A percentile compares a stretch with the other conserved stretches of the same genome.
Conservation (phyloP, 2,113 vertebrate genomes). For the Passer domesticus region DNA sequence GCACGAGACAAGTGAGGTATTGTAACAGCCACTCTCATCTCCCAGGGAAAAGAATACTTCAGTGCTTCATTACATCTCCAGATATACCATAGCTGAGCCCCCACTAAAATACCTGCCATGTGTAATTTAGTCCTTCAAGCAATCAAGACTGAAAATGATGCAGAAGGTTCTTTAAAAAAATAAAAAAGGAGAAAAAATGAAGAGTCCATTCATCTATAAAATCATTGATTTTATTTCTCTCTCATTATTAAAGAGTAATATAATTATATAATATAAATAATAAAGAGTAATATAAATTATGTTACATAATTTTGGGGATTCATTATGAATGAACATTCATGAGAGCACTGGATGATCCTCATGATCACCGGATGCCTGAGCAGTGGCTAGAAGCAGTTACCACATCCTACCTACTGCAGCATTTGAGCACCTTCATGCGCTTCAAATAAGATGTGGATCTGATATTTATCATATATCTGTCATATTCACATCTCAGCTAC, state of each 20-base stretch:
- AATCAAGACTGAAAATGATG: background rate
- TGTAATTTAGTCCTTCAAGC: background rate
- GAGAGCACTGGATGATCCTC: background rate
- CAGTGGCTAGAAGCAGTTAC: background rate
- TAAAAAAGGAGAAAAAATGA: background rate
- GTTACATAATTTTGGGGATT: background rate
- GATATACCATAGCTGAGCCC: background rate
- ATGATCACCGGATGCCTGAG: background rate
- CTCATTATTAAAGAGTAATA: background rate
- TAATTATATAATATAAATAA: background rate
- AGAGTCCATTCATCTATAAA: background rate
- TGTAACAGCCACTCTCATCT: background rate
- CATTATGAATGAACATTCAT: background rate
- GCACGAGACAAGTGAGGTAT: background rate
- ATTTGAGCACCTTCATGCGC: background rate
- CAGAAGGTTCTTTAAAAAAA: background rate
- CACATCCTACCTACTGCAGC: background rate
- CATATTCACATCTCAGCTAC: background rate
- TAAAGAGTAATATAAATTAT: background rate
- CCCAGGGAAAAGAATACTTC: background rate
- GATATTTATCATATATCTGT: background rate
- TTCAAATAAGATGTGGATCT: background rate
- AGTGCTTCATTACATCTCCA: constrained; percentile 9
- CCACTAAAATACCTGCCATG: background rate
- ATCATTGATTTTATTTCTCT: background rate